phyloP scores from a whole-genome alignment of 2,113 vertebrate genomes.

The Protobothrops flavoviridis region DNA sequence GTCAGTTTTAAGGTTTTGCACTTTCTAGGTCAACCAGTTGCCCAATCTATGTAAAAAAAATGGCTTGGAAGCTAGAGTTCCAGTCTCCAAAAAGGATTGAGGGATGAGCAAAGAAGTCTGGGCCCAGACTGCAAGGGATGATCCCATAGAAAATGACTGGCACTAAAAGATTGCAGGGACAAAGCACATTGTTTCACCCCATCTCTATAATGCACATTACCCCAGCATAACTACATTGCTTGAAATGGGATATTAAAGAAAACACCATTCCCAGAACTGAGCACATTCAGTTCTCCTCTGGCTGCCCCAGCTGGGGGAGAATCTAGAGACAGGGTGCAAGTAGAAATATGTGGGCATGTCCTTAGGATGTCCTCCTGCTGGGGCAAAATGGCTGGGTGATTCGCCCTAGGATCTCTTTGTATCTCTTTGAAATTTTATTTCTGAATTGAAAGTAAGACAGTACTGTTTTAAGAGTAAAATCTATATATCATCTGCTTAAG shows the following conservation, averaged over 20 bases:
- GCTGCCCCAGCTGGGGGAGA: neutral
- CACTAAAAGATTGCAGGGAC: neutral
- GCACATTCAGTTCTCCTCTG: neutral
- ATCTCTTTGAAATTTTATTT: neutral
- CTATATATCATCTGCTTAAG: neutral
- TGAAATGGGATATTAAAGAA: neutral
- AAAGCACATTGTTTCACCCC: neutral
- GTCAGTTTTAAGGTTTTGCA: neutral
- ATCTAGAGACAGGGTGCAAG: neutral
- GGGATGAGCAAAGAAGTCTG: neutral
- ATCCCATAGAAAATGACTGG: neutral
- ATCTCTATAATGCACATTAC: neutral
- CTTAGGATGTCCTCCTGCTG: neutral
- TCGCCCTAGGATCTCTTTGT: neutral
- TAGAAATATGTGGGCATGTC: neutral
- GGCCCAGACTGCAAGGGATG: neutral
- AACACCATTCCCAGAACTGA: neutral
- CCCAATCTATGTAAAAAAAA: neutral
- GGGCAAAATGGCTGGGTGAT: neutral
- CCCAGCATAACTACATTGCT: neutral
- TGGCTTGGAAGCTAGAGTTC: neutral
- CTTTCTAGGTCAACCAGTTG: neutral
- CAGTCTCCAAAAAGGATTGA: neutral
- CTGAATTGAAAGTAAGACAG: neutral
- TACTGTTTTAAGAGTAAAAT: neutral